phyloP scores from a whole-genome alignment of 2,113 vertebrate genomes.

The Pyxicephalus adspersus region DNA sequence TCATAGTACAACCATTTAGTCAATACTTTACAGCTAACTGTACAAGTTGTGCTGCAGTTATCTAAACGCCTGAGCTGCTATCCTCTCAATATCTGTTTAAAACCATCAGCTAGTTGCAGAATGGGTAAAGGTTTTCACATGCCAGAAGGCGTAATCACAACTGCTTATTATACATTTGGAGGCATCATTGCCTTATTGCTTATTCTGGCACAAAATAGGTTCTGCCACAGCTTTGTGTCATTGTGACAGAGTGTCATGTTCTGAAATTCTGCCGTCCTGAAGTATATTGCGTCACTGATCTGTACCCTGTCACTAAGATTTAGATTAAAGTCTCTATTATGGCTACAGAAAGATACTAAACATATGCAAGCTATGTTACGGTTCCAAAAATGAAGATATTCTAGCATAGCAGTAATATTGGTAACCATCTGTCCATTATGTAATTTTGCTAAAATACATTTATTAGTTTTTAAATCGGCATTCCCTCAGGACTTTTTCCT shows the following conservation, averaged over 20 bases:
- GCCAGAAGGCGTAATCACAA: conserved; percentile 27
- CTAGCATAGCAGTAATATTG: too few relatives aligned
- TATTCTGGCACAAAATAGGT: conserved; percentile 50
- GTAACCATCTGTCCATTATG: too few relatives aligned
- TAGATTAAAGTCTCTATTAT: conserved; percentile 37
- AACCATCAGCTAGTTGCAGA: conserved; percentile 44
- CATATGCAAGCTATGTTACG: background rate
- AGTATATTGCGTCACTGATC: conserved; percentile 41
- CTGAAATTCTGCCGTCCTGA: conserved; percentile 17
- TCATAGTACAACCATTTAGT: too few relatives aligned
- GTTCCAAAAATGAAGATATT: background rate
- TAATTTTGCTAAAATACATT: too few relatives aligned
- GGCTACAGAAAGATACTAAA: conserved; percentile 26
- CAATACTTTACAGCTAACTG: too few relatives aligned
- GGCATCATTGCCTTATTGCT: conserved; percentile 51
- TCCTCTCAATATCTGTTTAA: too few relatives aligned
- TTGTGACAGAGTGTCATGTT: conserved; percentile 51
- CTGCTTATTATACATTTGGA: conserved; percentile 38
- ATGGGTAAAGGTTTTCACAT: conserved; percentile 44
- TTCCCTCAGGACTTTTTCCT: too few relatives aligned
- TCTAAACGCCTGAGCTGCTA: too few relatives aligned
- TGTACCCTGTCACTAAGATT: conserved; percentile 33
- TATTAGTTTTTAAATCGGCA: too few relatives aligned
- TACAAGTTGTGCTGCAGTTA: too few relatives aligned
- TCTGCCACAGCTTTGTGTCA: conserved; percentile 43